Evolutionary conservation across 2,888 invertebrate species (phyloP), one percentile per base, ranked within the genome.

Genomic region (Odontocerum albicorne): DNA sequence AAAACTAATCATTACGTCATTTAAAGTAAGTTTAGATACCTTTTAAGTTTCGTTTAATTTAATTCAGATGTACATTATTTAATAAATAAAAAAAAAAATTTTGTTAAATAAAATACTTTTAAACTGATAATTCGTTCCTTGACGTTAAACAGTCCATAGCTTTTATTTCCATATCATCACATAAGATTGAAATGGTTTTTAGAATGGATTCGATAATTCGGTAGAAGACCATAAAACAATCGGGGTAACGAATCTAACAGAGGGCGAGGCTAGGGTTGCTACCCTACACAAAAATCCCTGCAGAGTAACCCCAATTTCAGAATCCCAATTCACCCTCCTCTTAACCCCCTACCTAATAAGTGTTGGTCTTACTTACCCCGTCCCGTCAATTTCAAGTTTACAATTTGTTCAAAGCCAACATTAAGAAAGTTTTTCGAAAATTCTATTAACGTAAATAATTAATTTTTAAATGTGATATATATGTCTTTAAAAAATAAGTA

Each of bases 271-370:
- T 35, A 36, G 16, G 33, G 27, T 36, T 38, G 40, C 27, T 16
- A 40, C 44, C 55, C 55, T 49, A 16, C 45, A 35, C 45, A 31
- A 22, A 52, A 45, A 52, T 52, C 45, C 49, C 50, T 32, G 38
- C 47, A 32, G 19, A 44, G 49, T 17, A 40, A 44, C 50, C 46
- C 45, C 46, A 32, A 15, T 20, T 32, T 20, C 36, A 46, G 22
- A 21, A 20, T 40, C 36, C 49, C 44, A 40, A 27, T 49, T 32
- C 55, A 43, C n/a, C 16, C 35, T 31, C 36, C 43, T 35, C 44
- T 38, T 36, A 17, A 21, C 19, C 15, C 21, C 44, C 44, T 46
- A n/a, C 4, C 7, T 35, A 7, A 13, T 35, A n/a, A 35, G 12
- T 16, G 27, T 22, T 27, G 13, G 3, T 43, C 21, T 8, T 12